Conservation (phyloP, 2,888 invertebrate species). For the Chorisops tibialis region DNA sequence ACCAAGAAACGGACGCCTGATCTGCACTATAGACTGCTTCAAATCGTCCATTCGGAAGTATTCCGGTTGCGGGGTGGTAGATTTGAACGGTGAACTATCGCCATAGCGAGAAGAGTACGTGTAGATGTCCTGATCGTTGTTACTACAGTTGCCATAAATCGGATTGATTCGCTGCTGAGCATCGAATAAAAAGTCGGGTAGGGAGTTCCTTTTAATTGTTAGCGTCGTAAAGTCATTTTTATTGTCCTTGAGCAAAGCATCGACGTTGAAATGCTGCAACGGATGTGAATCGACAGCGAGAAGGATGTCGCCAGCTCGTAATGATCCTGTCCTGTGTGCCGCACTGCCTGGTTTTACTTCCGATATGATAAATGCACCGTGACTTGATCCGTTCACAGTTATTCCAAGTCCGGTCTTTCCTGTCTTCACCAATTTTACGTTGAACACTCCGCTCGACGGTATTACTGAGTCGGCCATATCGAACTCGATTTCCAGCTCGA, state of each 20-base stretch:
- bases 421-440: conserved; percentile 75
- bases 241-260: conserved; percentile 48
- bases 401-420: conserved; percentile 80
- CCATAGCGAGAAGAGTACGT: conserved; percentile 45
- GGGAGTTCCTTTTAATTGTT: conserved; percentile 49
- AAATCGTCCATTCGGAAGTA: conserved; percentile 42
- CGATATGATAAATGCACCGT: conserved; percentile 70
- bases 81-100: conserved; percentile 48
- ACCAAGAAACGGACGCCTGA: conserved; percentile 39
- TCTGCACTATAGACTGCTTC: conserved; percentile 43
- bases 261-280: conserved; percentile 56
- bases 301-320: conserved; percentile 81
- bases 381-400: conserved; percentile 72
- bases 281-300: conserved; percentile 84
- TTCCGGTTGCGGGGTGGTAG: conserved; percentile 49
- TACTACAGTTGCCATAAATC: conserved; percentile 48
- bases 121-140: conserved; percentile 45
- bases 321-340: conserved; percentile 84
- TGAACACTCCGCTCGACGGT: conserved; percentile 86
- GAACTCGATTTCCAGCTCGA: conserved; percentile 81
- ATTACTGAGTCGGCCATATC: conserved; percentile 89
- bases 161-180: conserved; percentile 46
- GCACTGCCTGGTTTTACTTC: conserved; percentile 87
- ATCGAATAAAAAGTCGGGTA: conserved; percentile 51
- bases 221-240: conserved; percentile 48